phyloP scores from a whole-genome alignment of 1,140 invertebrate genomes.

The Drosophila equinoxialis region DNA sequence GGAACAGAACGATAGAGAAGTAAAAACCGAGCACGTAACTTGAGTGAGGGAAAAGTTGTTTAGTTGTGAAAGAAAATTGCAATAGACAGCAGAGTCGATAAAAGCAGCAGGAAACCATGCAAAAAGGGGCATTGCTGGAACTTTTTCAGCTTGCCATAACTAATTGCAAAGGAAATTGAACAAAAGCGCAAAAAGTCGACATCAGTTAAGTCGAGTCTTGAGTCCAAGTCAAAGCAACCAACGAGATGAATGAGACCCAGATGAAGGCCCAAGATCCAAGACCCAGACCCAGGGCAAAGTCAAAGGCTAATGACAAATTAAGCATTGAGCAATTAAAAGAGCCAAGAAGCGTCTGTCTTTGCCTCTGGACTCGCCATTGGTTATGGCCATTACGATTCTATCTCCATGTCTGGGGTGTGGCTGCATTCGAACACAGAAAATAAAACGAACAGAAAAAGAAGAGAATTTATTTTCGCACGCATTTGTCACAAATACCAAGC shows the following conservation, averaged over 20 bases:
- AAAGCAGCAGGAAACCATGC: constrained; percentile 46
- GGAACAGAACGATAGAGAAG: constrained; percentile 12
- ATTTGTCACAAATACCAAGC: constrained; percentile 56
- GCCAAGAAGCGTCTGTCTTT: constrained; percentile 33
- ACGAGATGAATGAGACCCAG: constrained; percentile 20
- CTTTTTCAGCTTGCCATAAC: constrained; percentile 68
- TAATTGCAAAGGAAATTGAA: constrained; percentile 76
- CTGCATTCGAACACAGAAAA: constrained; percentile 33
- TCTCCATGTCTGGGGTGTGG: constrained; percentile 51
- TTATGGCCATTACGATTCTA: constrained; percentile 15
- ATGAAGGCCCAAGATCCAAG: neutral
- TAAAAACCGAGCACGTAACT: constrained; percentile 18
- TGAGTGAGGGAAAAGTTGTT: constrained; percentile 7
- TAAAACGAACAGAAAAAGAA: constrained; percentile 8
- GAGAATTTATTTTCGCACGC: constrained; percentile 76
- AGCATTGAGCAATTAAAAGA: constrained; percentile 71
- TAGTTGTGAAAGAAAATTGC: constrained; percentile 26
- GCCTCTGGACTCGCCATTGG: constrained; percentile 22
- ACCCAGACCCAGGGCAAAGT: constrained; percentile 44
- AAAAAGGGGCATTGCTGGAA: constrained; percentile 19
- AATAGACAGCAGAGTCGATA: constrained; percentile 23
- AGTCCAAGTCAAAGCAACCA: constrained; percentile 1
- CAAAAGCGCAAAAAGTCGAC: constrained; percentile 38
- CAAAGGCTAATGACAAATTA: constrained; percentile 80
- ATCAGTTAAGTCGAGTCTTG: constrained; percentile 1